Evolutionary conservation across 2,797 vertebrate species (phyloP).

Genomic region (Sphenodon punctatus): DNA sequence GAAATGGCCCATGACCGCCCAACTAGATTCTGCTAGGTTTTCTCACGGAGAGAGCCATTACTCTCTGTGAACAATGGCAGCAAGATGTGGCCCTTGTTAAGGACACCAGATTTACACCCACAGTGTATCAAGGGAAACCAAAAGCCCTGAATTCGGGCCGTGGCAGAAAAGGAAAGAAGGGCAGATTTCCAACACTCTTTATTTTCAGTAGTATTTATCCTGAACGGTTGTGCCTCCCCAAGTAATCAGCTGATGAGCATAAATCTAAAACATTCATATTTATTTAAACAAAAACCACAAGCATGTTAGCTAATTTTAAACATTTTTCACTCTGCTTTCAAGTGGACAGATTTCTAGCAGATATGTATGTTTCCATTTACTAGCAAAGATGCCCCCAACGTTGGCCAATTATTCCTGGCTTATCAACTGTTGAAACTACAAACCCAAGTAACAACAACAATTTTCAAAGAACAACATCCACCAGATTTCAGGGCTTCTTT

Average conservation of each 20-base stretch:
- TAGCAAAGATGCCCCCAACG: not conserved
- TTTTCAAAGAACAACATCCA: not conserved
- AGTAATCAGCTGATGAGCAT: not conserved
- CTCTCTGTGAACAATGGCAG: no score
- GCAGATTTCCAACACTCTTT: not conserved
- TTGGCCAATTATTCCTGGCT: not conserved
- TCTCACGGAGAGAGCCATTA: no score
- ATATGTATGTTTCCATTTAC: slow-evolving; percentile 13
- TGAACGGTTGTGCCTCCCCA: not conserved
- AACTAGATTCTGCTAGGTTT: no score
- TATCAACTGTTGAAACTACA: not conserved
- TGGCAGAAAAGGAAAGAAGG: not conserved
- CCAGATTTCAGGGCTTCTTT: not conserved
- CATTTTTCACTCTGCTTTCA: slow-evolving; percentile 17
- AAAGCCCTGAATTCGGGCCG: not conserved
- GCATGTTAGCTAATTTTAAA: slow-evolving; percentile 8
- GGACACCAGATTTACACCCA: no score
- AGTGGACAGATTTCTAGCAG: slow-evolving; percentile 1
- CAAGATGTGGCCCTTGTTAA: no score
- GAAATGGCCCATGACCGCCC: no score
- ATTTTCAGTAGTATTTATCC: not conserved
- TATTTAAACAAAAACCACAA: not conserved
- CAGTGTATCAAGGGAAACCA: not conserved
- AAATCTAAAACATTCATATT: not conserved
- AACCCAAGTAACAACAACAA: slow-evolving; percentile 4